Conservation (phyloP, 2,113 vertebrate genomes). For the Trichechus manatus region DNA sequence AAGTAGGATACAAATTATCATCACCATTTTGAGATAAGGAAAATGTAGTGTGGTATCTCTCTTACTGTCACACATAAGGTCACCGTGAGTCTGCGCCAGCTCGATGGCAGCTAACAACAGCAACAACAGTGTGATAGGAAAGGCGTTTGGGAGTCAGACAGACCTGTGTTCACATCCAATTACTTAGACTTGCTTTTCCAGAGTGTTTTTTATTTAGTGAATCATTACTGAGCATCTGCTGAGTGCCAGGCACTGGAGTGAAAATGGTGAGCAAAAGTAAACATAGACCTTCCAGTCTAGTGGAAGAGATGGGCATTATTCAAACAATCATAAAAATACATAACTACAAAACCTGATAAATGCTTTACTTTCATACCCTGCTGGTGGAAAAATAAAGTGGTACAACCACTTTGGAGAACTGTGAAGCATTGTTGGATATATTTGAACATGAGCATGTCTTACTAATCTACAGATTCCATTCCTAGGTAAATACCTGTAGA, state of each 20-base stretch:
- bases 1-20: background rate
- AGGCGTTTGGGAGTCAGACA: conserved; percentile 21
- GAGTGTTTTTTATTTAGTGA: background rate
- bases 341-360: background rate
- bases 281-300: background rate
- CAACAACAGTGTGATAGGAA: background rate
- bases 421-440: background rate
- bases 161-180: background rate
- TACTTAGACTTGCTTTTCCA: background rate
- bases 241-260: background rate
- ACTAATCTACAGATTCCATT: background rate
- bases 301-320: background rate
- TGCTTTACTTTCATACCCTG: background rate
- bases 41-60: background rate
- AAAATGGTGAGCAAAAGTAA: background rate
- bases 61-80: background rate
- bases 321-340: background rate
- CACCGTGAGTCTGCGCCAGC: background rate
- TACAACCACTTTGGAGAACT: background rate
- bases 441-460: background rate
- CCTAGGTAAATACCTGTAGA: background rate
- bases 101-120: background rate
- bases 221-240: background rate
- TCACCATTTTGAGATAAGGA: conserved; percentile 35
- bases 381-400: background rate